Base-by-base conservation (phyloP, 2,113 vertebrate genomes). In the Rynchops niger region DNA sequence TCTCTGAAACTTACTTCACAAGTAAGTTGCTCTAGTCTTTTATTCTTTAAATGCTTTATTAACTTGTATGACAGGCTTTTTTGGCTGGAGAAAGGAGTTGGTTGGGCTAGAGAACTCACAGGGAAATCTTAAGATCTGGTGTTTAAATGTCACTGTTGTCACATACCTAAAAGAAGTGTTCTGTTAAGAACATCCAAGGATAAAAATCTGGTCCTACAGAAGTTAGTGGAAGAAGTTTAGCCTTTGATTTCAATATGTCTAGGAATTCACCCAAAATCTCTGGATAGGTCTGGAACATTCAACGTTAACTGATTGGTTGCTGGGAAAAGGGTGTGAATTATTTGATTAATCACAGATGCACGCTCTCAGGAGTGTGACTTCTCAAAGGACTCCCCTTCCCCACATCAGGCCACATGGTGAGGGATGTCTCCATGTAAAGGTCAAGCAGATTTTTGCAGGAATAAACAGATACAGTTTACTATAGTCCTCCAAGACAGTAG, bases 131-230 rank as follows among this genome's bases (percentile, higher is more conserved):
- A 76, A 89, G 36, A 93, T 76, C 2, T 7, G 79, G 86, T 96
- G 47, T 94, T 96, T 93, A 96, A 96, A 96, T 94, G 88, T 86
- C 95, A 94, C 70, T 76, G 89, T 58, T 94, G 52, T 53, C 78
- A 90, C 1, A 3, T 73, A 94, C 62, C 85, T 88, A 73, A 90
- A 96, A 86, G 80, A 76, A 65, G 38, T 0, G 0, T 49, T 95
- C 59, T 73, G 22, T 47, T 47, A 58, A 80, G 76, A 96, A 95
- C 45, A 88, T 16, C 42, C 58, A 94, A 62, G 67, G 67, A 93
- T 88, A 71, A 88, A 92, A 96, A 96, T 93, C 84, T 90, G 87
- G 61, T 63, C 63, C 59, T 80, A 47, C 71, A 73, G 85, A 96
- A 94, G 74, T 72, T 38, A 86, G 79, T 40, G 32, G 26, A 92